Percentiles rank a stretch among this genome's conserved stretches.
Evolutionary conservation across 2,888 invertebrate genomes (phyloP).

Genomic region (Iselma pallidipennis): DNA sequence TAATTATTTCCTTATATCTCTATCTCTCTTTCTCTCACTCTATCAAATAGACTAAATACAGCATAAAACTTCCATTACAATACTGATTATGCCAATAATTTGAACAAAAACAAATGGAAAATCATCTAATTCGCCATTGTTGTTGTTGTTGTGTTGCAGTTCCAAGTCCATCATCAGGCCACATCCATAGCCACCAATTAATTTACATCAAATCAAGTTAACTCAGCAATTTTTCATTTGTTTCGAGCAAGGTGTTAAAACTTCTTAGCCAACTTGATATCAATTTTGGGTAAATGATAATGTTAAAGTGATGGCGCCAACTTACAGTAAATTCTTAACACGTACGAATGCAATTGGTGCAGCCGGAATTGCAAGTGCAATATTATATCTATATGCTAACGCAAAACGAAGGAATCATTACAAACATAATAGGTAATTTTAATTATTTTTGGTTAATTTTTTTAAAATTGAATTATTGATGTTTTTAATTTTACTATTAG

Average conservation of each 20-base stretch:
- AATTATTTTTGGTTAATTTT: slow-evolving; percentile 8
- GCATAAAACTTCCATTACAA: too few species aligned
- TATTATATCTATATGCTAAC: slow-evolving; percentile 61
- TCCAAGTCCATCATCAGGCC: too few species aligned
- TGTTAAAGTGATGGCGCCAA: slow-evolving; percentile 68
- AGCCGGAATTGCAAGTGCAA: slow-evolving; percentile 66
- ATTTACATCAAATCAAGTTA: neutral
- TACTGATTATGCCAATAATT: too few species aligned
- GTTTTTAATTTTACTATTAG: too few species aligned
- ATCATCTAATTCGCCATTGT: too few species aligned
- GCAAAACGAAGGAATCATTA: slow-evolving; percentile 59
- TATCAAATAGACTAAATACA: too few species aligned
- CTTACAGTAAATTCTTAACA: slow-evolving; percentile 74
- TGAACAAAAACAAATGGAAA: too few species aligned
- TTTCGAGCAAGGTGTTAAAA: neutral
- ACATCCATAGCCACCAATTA: too few species aligned
- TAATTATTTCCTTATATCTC: too few species aligned
- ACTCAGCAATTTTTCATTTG: neutral
- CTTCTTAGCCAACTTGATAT: neutral
- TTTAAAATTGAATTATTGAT: slow-evolving; percentile 18
- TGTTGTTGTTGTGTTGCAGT: too few species aligned
- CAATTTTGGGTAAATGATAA: neutral
- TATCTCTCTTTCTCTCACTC: too few species aligned
- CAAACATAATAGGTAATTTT: slow-evolving; percentile 30
- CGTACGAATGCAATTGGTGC: slow-evolving; percentile 69